Percentiles rank a stretch among this genome's conserved stretches.
phyloP scores from a whole-genome alignment of 2,888 invertebrate species.

The Schizaphis graminum region DNA sequence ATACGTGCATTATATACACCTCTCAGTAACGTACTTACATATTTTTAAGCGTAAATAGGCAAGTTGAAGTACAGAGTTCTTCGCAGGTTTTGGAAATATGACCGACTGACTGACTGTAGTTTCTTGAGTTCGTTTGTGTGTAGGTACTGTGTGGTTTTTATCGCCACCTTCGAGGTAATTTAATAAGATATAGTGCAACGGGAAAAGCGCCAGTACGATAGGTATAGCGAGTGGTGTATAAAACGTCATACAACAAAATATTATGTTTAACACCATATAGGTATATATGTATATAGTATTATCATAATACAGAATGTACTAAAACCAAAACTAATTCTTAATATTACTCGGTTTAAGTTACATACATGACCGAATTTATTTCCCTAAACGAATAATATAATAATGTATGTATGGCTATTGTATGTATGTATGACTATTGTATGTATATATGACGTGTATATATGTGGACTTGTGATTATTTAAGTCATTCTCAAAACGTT shows the following conservation, averaged over 20 bases:
- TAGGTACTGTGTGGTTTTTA: conserved; percentile 23
- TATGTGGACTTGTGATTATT: background rate
- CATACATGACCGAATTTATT: background rate
- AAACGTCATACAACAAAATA: background rate
- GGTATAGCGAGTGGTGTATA: background rate
- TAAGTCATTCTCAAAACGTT: background rate
- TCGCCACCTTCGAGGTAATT: background rate
- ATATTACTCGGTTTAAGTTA: background rate
- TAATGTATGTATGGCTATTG: background rate
- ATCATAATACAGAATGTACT: background rate
- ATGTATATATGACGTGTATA: too few relatives aligned
- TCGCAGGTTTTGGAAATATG: background rate
- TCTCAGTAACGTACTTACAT: background rate
- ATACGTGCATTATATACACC: background rate
- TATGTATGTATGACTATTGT: background rate
- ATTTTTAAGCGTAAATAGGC: background rate
- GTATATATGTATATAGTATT: background rate
- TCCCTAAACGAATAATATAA: background rate
- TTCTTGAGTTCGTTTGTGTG: background rate
- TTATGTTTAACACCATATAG: background rate
- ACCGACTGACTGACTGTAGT: background rate
- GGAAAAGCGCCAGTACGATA: background rate
- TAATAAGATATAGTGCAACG: background rate
- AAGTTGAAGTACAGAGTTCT: background rate
- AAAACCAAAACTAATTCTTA: background rate